Conservation (phyloP, 2,797 vertebrate species). For the Tokudaia muenninki region DNA sequence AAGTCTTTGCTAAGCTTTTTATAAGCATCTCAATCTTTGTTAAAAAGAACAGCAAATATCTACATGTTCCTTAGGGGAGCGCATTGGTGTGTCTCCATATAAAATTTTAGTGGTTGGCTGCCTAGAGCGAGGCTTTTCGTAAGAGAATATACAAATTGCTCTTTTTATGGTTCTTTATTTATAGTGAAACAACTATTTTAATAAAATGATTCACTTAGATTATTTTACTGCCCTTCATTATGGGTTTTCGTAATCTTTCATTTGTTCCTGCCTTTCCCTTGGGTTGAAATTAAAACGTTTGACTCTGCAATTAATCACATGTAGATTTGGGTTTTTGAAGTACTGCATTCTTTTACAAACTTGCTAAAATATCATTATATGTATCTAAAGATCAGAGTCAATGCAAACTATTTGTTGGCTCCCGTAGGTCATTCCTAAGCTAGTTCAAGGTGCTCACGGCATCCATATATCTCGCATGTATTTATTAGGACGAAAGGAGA, state of each 20-base stretch:
- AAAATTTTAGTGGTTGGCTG: conserved; percentile 85
- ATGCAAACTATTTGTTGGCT: conserved; percentile 43
- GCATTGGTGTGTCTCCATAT: conserved; percentile 58
- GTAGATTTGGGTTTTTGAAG: conserved; percentile 70
- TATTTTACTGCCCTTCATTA: conserved; percentile 84
- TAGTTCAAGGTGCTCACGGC: not conserved
- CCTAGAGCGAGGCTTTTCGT: conserved; percentile 74
- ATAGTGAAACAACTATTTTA: conserved; percentile 81
- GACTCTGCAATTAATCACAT: conserved; percentile 76
- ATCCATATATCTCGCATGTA: not conserved
- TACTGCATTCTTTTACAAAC: conserved; percentile 48
- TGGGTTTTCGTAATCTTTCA: conserved; percentile 78
- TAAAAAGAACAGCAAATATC: conserved; percentile 82
- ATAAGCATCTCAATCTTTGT: conserved; percentile 80
- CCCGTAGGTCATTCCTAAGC: not conserved
- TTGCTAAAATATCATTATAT: conserved; percentile 62
- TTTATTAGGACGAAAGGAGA: not conserved
- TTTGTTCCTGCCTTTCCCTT: conserved; percentile 80
- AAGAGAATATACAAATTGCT: conserved; percentile 82
- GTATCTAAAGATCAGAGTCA: conserved; percentile 65
- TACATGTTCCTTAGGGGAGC: conserved; percentile 80
- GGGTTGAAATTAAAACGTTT: conserved; percentile 77
- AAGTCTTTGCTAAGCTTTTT: conserved; percentile 81
- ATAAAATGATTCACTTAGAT: conserved; percentile 84
- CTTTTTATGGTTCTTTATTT: conserved; percentile 86